Evolutionary conservation across 2,113 vertebrate genomes (phyloP).

Genomic region (Tetraodon nigroviridis): DNA sequence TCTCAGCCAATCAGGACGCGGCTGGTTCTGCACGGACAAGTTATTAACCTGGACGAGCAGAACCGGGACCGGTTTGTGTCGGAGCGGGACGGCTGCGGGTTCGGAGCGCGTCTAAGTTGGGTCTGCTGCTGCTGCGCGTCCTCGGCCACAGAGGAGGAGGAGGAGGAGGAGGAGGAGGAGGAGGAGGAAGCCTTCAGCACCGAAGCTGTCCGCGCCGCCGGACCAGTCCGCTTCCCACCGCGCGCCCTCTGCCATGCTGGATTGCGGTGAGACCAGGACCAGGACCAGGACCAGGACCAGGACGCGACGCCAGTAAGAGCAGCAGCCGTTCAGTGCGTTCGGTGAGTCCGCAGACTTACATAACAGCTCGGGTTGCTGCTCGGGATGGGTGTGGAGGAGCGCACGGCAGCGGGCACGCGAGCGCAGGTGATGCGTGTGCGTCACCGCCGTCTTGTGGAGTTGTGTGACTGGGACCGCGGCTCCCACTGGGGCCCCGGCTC

Average conservation of each 20-base stretch:
- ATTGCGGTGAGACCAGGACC: conserved; percentile 50
- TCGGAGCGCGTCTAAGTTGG: neutral
- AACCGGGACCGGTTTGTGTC: neutral
- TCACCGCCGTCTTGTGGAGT: neutral
- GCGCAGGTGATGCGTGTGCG: neutral
- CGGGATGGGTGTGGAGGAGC: neutral
- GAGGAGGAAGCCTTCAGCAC: conserved; percentile 65
- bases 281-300: no score
- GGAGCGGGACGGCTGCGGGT: no score
- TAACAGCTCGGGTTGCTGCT: neutral
- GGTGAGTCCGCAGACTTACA: conserved; percentile 46
- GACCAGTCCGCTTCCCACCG: conserved; percentile 21
- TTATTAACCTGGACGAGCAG: neutral
- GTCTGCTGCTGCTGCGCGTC: conserved; percentile 18
- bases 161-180: neutral
- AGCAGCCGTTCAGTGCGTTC: conserved; percentile 26
- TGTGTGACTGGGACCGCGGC: neutral
- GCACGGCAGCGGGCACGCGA: neutral
- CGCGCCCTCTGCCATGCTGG: conserved; percentile 69
- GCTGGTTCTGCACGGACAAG: conserved; percentile 2
- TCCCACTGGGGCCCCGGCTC: neutral
- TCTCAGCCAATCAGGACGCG: conserved; percentile 47
- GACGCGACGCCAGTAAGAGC: conserved; percentile 48
- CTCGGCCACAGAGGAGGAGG: conserved; percentile 34
- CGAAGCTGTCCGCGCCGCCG: conserved; percentile 67